A percentile compares a stretch with the other conserved stretches of the same genome.
phyloP scores from a whole-genome alignment of 2,797 vertebrate genomes.

The Syndactyla subalaris region DNA sequence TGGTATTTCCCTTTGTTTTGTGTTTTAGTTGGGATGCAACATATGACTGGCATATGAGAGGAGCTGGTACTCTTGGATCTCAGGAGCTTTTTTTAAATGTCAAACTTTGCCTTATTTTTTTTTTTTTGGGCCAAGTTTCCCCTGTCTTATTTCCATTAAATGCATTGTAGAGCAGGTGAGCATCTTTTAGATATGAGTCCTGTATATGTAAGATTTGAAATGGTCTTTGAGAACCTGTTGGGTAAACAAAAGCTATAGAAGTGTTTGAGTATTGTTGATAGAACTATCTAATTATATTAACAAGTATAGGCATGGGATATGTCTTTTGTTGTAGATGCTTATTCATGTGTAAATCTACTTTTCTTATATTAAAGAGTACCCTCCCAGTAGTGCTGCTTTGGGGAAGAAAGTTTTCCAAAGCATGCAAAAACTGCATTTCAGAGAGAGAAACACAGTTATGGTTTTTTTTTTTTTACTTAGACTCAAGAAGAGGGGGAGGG shows the following conservation, averaged over 20 bases:
- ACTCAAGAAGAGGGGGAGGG: conserved; percentile 53
- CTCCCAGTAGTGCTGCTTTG: neutral
- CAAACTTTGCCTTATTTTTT: neutral
- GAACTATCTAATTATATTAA: neutral
- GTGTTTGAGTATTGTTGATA: neutral
- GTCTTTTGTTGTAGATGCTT: neutral
- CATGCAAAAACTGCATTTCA: conserved; percentile 51
- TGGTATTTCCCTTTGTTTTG: neutral
- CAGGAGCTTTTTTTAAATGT: neutral
- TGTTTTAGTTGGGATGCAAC: neutral
- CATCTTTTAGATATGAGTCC: neutral
- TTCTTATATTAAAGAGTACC: neutral
- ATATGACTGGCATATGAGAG: neutral
- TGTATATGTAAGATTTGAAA: neutral
- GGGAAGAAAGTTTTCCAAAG: conserved; percentile 10
- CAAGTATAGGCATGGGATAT: neutral
- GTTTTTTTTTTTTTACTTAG: conserved; percentile 32
- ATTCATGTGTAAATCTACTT: neutral
- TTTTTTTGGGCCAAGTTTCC: neutral
- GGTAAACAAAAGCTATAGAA: neutral
- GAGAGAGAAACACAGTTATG: conserved; percentile 62
- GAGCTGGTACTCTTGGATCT: neutral
- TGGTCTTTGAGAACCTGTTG: neutral
- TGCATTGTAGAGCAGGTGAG: neutral
- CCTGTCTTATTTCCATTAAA: neutral